Evolutionary conservation across 2,113 vertebrate genomes (phyloP).

Genomic region (Cephalopterus ornatus): DNA sequence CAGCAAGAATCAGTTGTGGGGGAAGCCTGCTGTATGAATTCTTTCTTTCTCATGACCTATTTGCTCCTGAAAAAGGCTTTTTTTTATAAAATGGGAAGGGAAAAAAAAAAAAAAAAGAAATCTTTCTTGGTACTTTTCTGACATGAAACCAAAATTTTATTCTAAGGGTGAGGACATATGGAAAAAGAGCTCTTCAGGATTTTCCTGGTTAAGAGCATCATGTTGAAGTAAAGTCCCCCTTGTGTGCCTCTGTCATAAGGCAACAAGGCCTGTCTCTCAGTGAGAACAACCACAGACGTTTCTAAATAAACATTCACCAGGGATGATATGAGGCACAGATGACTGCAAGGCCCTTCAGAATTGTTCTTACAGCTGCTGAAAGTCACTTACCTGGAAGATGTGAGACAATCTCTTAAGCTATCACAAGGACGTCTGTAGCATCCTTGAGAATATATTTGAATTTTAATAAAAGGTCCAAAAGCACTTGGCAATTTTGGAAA

Average conservation of each 20-base stretch:
- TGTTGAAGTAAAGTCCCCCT: not conserved
- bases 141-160: not conserved
- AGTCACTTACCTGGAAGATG: not conserved
- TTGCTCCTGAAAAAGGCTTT: not conserved
- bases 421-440: not conserved
- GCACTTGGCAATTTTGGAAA: not conserved
- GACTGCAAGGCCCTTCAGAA: not conserved
- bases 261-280: not conserved
- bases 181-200: not conserved
- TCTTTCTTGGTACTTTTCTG: not conserved
- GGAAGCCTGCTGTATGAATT: not conserved
- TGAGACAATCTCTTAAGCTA: not conserved
- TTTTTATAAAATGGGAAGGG: not conserved
- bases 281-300: not conserved
- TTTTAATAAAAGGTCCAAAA: not conserved
- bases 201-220: not conserved
- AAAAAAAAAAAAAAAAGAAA: not conserved
- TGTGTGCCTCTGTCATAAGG: not conserved
- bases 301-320: not conserved
- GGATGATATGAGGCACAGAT: not conserved
- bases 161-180: not conserved
- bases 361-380: not conserved
- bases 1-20: not conserved
- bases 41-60: not conserved
- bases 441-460: not conserved